A percentile compares a stretch with the other conserved stretches of the same genome.
Conservation (phyloP, 2,888 invertebrate genomes). For the Liposcelis brunnea region DNA sequence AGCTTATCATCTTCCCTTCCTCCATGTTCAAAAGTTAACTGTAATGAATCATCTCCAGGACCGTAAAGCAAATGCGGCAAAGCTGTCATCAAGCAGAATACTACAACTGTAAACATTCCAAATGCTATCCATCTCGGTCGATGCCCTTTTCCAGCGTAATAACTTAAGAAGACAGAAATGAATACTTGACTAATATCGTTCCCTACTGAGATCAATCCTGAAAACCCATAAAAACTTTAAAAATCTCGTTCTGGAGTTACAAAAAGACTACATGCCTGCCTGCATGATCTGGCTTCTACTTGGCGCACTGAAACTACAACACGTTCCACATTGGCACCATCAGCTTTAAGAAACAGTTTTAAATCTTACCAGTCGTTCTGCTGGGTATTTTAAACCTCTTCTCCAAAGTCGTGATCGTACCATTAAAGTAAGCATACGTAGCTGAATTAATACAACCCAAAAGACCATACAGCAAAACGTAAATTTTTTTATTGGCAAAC, state of each 20-base stretch:
- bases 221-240: constrained; percentile 13
- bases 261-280: no score
- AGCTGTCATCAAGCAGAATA: constrained; percentile 47
- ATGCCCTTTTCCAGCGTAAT: constrained; percentile 52
- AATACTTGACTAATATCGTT: constrained; percentile 56
- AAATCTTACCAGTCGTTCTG: constrained; percentile 41
- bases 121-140: constrained; percentile 56
- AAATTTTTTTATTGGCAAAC: constrained; percentile 38
- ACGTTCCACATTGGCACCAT: no score
- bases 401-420: constrained; percentile 55
- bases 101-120: constrained; percentile 38
- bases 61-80: constrained; percentile 51
- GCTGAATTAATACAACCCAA: constrained; percentile 51
- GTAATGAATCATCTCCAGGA: constrained; percentile 44
- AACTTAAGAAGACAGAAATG: constrained; percentile 45
- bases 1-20: constrained; percentile 27
- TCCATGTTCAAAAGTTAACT: constrained; percentile 41
- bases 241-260: no score
- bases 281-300: no score
- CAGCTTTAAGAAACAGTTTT: no score
- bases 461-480: constrained; percentile 44
- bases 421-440: constrained; percentile 51
- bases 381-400: constrained; percentile 57
- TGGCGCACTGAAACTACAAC: no score
- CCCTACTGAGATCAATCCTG: constrained; percentile 51